Percentiles rank a stretch among this genome's conserved stretches.
These are phyloP conservation scores for Drosophila maculinotata DNA, from an alignment of 2,888 invertebrate genomes.

Conservation along the genomic window DNA sequence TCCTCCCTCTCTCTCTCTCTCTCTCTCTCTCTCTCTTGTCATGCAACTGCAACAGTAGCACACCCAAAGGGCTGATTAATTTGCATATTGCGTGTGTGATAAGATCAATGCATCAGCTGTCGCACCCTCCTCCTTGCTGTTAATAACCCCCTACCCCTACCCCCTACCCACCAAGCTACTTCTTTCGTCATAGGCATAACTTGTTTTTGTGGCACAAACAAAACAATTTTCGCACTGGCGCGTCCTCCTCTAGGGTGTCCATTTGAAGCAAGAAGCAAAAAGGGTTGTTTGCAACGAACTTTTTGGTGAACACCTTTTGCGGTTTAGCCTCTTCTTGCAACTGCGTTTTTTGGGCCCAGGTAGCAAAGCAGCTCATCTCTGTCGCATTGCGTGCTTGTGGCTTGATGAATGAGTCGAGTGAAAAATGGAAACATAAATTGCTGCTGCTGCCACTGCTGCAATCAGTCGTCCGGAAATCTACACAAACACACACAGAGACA, in stretches of 20 bases:
- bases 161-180: no score
- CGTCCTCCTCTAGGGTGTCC: constrained; percentile 34
- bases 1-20: no score
- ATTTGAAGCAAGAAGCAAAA: constrained; percentile 37
- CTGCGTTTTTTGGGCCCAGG: constrained; percentile 25
- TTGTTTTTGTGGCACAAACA: constrained; percentile 73
- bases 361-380: constrained; percentile 42
- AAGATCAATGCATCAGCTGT: constrained; percentile 73
- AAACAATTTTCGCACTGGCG: constrained; percentile 71
- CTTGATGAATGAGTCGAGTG: constrained; percentile 74
- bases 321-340: constrained; percentile 18
- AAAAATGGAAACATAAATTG: constrained; percentile 70
- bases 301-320: constrained; percentile 51
- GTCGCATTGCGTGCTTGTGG: constrained; percentile 55
- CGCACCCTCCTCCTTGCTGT: constrained; percentile 6
- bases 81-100: constrained; percentile 73
- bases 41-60: constrained; percentile 39
- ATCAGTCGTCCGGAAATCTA: constrained; percentile 80
- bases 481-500: constrained; percentile 42
- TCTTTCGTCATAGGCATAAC: constrained; percentile 48
- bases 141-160: not conserved
- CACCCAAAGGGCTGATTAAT: constrained; percentile 61
- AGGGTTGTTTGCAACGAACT: constrained; percentile 66
- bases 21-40: no score
- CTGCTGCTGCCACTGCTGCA: constrained; percentile 58